Percentiles rank a stretch among this genome's conserved stretches.
Conservation (phyloP, 2,888 invertebrate genomes). For the Marronus borbonicus region DNA sequence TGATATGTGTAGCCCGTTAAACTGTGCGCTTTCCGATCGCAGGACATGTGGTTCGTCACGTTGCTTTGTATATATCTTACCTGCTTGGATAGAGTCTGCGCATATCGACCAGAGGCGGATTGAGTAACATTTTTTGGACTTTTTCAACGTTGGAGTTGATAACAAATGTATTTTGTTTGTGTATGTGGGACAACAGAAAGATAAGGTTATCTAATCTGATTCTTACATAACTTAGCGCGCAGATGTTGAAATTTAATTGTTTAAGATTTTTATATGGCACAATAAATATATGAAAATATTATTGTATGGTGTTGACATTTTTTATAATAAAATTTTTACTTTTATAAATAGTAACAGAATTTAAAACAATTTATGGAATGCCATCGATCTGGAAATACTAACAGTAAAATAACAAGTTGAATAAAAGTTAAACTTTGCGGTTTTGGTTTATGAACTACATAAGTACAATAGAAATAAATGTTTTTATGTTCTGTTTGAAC, state of each 20-base stretch:
- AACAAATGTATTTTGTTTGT: constrained; percentile 11
- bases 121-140: neutral
- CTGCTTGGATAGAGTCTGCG: constrained; percentile 43
- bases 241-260: constrained; percentile 15
- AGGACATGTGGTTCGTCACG: constrained; percentile 51
- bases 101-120: constrained; percentile 24
- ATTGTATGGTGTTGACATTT: neutral
- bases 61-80: constrained; percentile 51
- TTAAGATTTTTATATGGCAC: neutral
- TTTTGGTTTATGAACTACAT: too few relatives aligned
- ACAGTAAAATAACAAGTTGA: too few relatives aligned
- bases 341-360: too few relatives aligned
- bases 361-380: too few relatives aligned
- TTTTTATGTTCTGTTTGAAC: too few relatives aligned
- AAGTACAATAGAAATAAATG: too few relatives aligned
- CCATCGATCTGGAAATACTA: too few relatives aligned
- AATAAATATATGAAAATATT: neutral
- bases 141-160: neutral
- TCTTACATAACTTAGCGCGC: constrained; percentile 20
- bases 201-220: constrained; percentile 35
- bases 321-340: neutral
- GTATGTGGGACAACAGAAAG: constrained; percentile 4
- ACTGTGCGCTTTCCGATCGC: constrained; percentile 34
- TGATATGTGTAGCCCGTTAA: constrained; percentile 19
- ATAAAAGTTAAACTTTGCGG: too few relatives aligned